These are phyloP conservation scores for Deladenus siricidicola DNA, from an alignment of 2,888 invertebrate species.

Conservation along the genomic window DNA sequence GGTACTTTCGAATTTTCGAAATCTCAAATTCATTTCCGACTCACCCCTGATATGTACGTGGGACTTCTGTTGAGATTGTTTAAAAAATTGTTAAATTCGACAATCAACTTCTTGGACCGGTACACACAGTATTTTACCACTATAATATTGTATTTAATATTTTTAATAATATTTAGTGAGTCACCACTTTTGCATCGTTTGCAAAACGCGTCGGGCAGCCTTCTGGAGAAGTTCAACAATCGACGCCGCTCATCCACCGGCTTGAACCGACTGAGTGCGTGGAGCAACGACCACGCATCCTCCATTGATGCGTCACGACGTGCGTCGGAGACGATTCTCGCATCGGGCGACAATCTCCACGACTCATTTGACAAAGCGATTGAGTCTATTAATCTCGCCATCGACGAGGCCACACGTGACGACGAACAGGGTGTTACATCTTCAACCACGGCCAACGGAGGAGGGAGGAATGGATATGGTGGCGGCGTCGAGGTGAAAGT, in stretches of 20 bases:
- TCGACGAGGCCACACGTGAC: not conserved
- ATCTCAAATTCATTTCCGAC: too few species aligned
- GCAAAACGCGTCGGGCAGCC: constrained; percentile 19
- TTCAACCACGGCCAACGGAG: not conserved
- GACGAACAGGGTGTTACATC: too few species aligned
- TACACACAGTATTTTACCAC: too few species aligned
- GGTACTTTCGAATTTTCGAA: too few species aligned
- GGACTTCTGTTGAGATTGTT: too few species aligned
- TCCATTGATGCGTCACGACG: not conserved
- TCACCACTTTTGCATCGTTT: constrained; percentile 22
- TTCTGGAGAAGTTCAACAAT: constrained; percentile 23
- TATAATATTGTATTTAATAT: too few species aligned
- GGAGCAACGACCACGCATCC: not conserved
- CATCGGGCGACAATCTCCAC: constrained; percentile 8
- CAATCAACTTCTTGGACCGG: too few species aligned
- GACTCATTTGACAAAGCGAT: constrained; percentile 26
- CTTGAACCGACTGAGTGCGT: constrained; percentile 3
- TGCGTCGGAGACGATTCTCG: not conserved
- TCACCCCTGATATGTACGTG: too few species aligned
- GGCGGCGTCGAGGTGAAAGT: too few species aligned
- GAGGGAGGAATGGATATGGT: too few species aligned
- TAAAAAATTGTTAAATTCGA: too few species aligned
- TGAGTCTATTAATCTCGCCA: constrained; percentile 19
- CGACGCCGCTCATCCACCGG: constrained; percentile 17
- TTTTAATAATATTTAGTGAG: too few species aligned